Percentiles rank a stretch among this genome's conserved stretches.
These are phyloP conservation scores for Heliconius eleuchia DNA, from an alignment of 1,140 invertebrate species.

Conservation along the genomic window DNA sequence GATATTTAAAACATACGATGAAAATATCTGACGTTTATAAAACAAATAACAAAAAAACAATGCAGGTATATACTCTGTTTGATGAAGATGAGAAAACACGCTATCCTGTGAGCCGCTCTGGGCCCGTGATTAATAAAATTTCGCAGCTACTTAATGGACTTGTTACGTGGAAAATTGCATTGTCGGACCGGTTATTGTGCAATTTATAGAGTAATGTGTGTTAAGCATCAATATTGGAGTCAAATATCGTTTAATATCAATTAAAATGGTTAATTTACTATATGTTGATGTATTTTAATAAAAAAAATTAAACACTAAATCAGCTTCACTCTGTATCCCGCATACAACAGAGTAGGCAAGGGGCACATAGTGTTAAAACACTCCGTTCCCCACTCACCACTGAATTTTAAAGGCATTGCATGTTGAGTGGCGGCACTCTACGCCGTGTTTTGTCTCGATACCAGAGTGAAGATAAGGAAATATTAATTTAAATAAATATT, in stretches of 20 bases:
- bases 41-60: slow-evolving; percentile 16
- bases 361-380: too few species aligned
- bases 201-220: slow-evolving; percentile 20
- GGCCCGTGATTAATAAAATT: slow-evolving; percentile 34
- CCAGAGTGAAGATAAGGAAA: too few species aligned
- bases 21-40: neutral
- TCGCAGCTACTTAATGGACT: slow-evolving; percentile 23
- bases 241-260: neutral
- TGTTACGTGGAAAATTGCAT: slow-evolving; percentile 32
- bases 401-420: too few species aligned
- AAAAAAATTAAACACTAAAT: too few species aligned
- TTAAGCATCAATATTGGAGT: slow-evolving; percentile 10
- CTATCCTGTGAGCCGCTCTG: slow-evolving; percentile 10
- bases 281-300: neutral
- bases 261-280: neutral
- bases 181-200: slow-evolving; percentile 17
- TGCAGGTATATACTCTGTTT: slow-evolving; percentile 16
- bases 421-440: too few species aligned
- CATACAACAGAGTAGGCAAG: too few species aligned
- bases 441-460: too few species aligned
- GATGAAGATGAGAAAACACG: slow-evolving; percentile 32
- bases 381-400: too few species aligned
- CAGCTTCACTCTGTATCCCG: too few species aligned
- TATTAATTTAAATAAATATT: too few species aligned
- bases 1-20: neutral